These are phyloP conservation scores for Struthio camelus DNA, from an alignment of 2,113 vertebrate species.

Conservation along the genomic window DNA sequence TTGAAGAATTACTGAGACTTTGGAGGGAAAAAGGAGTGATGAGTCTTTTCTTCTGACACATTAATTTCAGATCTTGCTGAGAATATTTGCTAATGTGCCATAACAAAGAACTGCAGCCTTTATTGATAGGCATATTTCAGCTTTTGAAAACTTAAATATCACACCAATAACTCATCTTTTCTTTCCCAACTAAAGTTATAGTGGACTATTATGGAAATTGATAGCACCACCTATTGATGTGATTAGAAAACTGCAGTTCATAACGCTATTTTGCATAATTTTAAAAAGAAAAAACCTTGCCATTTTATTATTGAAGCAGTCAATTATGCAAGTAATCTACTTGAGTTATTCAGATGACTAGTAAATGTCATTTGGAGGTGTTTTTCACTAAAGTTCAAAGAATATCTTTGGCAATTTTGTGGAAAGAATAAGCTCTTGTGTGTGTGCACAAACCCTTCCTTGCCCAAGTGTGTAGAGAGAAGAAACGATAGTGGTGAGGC, in stretches of 20 bases:
- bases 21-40: neutral
- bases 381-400: neutral
- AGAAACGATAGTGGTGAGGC: neutral
- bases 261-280: neutral
- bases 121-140: neutral
- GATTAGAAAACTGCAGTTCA: neutral
- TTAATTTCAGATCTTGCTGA: neutral
- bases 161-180: neutral
- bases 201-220: neutral
- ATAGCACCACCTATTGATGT: slow-evolving; percentile 42
- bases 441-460: neutral
- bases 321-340: neutral
- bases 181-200: neutral
- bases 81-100: neutral
- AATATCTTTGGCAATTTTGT: neutral
- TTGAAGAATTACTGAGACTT: slow-evolving; percentile 46
- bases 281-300: neutral
- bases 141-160: neutral
- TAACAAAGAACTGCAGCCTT: neutral
- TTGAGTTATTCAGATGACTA: neutral
- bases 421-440: fast-evolving
- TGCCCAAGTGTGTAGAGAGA: neutral
- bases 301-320: neutral
- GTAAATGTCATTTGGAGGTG: neutral
- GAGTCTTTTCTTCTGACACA: neutral